phyloP scores from a whole-genome alignment of 2,888 invertebrate species.

The Troides helena region DNA sequence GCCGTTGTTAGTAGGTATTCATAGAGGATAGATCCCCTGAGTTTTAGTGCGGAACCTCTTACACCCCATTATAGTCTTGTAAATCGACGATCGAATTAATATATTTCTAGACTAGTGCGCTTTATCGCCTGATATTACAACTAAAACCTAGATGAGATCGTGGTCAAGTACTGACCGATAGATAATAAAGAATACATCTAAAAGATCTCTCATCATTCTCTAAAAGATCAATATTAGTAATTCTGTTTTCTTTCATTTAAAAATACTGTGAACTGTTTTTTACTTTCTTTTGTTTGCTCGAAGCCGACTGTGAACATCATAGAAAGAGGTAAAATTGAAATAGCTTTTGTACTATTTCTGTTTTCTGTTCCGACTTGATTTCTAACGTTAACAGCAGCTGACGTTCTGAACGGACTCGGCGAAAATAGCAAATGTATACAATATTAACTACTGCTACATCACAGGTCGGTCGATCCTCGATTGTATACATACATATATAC shows the following conservation, averaged over 20 bases:
- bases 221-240: neutral
- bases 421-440: conserved; percentile 12
- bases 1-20: no score
- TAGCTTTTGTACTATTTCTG: neutral
- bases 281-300: neutral
- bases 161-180: no score
- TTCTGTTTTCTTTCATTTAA: neutral
- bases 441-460: neutral
- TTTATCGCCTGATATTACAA: no score
- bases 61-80: no score
- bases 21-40: no score
- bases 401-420: conserved; percentile 19
- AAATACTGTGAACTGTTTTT: neutral
- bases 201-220: no score
- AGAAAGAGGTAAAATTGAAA: neutral
- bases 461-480: no score
- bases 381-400: conserved; percentile 21
- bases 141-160: no score
- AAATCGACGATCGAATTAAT: no score
- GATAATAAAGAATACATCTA: no score
- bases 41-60: no score
- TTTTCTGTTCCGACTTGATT: conserved; percentile 20
- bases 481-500: neutral
- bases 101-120: no score
- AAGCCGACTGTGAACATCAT: neutral